Base-by-base conservation (phyloP, 2,888 invertebrate species). In the Eupithecia inturbata region DNA sequence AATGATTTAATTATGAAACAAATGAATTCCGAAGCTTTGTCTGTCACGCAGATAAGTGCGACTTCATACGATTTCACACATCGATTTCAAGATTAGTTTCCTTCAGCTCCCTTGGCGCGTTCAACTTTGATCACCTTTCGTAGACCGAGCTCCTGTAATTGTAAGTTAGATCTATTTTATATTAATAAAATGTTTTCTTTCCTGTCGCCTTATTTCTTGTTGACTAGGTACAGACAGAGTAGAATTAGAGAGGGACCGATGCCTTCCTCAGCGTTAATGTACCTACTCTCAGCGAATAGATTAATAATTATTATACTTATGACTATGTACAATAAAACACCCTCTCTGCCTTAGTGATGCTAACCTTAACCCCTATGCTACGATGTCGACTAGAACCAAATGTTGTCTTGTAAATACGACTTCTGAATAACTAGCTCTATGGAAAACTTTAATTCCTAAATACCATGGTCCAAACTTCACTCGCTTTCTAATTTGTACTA, bases 401-500 rank as follows among this genome's bases (percentile, higher is more conserved):
- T 87, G 88, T 87, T 88, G 88, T 85, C 86, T 91, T 93, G 93
- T 93, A 93, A 92, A 93, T 93, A 92, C 85, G 87, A 91, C 86
- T 85, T 90, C 89, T 91, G 89, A 90, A 89, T 90, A 88, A 89
- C 86, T 87, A 89, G 92, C 92, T 92, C 92, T 90, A 91, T 89
- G 93, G 93, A 93, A 92, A 92, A 91, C 91, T 91, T 89, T 83
- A 90, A 93, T 94, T 94, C 93, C 94, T 94, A 93, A 91, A 66
- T 66, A 66, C 91, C 93, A 94, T 93, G 94, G 94, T 94, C 94
- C 94, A 94, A 94, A 93, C 92, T 91, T 92, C 91, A 92, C 92
- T 92, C 86, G 93, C 93, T 93, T 93, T 91, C 91, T 93, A 86
- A 93, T 93, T 93, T 94, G 92, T 94, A 93, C 92, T 92, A 92